Conservation (phyloP, 2,113 vertebrate species). For the Malurus melanocephalus region DNA sequence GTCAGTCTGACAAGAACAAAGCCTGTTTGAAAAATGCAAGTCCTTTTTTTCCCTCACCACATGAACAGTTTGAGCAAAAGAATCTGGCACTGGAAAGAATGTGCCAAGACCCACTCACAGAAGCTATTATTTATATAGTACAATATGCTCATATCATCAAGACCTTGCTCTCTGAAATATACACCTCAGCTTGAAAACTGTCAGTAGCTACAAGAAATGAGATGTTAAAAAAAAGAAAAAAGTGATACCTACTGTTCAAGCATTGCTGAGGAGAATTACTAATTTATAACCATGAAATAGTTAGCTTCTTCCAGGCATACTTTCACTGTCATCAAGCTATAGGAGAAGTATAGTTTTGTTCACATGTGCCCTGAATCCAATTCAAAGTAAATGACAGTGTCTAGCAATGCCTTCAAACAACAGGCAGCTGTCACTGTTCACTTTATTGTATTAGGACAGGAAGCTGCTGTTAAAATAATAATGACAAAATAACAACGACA, state of each 20-base stretch:
- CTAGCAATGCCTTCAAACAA: not conserved
- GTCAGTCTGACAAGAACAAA: conserved; percentile 47
- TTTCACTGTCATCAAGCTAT: not conserved
- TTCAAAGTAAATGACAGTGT: not conserved
- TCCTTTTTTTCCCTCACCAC: conserved; percentile 3
- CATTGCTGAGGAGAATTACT: not conserved
- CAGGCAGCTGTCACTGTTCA: not conserved
- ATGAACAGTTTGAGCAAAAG: conserved; percentile 14
- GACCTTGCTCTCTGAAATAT: conserved; percentile 52
- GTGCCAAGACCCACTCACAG: conserved; percentile 12
- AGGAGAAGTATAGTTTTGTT: not conserved
- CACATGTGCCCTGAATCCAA: not conserved
- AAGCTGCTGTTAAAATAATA: not conserved
- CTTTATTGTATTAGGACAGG: not conserved
- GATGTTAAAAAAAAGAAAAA: not conserved
- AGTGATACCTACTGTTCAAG: conserved; percentile 14
- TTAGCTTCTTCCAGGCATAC: not conserved
- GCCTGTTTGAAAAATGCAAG: conserved; percentile 30
- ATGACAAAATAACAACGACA: not conserved
- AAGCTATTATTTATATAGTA: conserved; percentile 54
- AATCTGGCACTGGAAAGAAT: conserved; percentile 26
- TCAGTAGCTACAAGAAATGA: conserved; percentile 24
- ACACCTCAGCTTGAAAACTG: conserved; percentile 52
- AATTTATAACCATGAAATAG: conserved; percentile 30
- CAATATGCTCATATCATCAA: conserved; percentile 54